Evolutionary conservation across 2,113 vertebrate species (phyloP), one percentile per base, ranked within the genome.

Genomic region (Dromas ardeola): DNA sequence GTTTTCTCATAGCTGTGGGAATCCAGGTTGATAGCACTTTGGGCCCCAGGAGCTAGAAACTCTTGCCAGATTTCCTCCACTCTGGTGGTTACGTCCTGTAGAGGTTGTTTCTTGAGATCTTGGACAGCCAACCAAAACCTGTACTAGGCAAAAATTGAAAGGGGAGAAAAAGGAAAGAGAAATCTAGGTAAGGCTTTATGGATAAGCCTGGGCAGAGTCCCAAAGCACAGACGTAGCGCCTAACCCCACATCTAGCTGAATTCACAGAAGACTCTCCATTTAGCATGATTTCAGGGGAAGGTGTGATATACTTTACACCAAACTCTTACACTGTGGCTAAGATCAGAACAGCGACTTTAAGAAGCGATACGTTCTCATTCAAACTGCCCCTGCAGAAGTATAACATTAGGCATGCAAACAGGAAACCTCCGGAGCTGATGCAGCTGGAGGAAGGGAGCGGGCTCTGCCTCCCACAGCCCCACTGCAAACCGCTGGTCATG

Each of bases 121-220:
- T 99, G 99, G 92, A 99, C 99, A 8, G 99, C 99, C 97, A 99
- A 94, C 99, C 99, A 99, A 98, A 99, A 99, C 97, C 99, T 99
- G 96, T 86, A 86, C 83, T 34, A 65, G 34, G 81, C 66, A 93
- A 91, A 86, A 82, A 73, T 86, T 77, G 81, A 71, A 94, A 72
- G 14, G 15, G 32, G 16, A 86, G n/a, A 55, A 55, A 81, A 92
- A 21, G 85, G 7, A 55, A 50, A 53, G 1, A 88, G 22, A 53
- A 62, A 45, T 59, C 55, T 81, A 86, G 61, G 17, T 95, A 91
- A 81, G 52, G 67, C n/a, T 77, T 79, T 5, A 2, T 27, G 50
- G 83, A 52, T 83, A 94, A 86, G 23, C 45, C 56, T 50, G 40
- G 56, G 27, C 17, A 85, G 50, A 81, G 69, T 53, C n/a, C 36